These are phyloP conservation scores for Porites lobata DNA, from an alignment of 92 coral and sea anemone species.

Conservation along the genomic window DNA sequence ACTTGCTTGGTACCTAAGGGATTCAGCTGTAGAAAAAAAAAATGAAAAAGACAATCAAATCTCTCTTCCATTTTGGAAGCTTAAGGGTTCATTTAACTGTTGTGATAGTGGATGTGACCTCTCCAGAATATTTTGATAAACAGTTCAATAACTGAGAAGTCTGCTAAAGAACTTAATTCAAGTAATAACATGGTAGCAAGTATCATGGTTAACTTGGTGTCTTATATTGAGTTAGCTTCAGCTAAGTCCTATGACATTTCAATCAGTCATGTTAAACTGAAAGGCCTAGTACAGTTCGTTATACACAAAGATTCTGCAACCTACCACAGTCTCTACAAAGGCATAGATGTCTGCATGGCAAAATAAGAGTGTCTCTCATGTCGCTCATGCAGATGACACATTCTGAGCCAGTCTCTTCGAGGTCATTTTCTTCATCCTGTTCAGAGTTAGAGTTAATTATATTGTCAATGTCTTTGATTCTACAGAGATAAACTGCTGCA, in stretches of 20 bases:
- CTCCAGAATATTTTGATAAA: too few species aligned
- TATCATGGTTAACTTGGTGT: too few species aligned
- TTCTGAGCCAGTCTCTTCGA: slow-evolving; percentile 88
- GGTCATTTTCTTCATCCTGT: slow-evolving; percentile 79
- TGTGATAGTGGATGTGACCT: too few species aligned
- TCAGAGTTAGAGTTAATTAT: not conserved
- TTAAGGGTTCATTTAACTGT: too few species aligned
- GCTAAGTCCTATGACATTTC: too few species aligned
- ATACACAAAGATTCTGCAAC: slow-evolving; percentile 20
- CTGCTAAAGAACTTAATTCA: too few species aligned
- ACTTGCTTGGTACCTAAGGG: slow-evolving; percentile 89
- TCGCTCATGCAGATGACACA: slow-evolving; percentile 98
- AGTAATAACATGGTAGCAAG: too few species aligned
- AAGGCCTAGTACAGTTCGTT: too few species aligned
- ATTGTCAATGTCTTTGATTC: not conserved
- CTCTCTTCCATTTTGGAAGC: not conserved
- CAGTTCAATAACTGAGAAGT: too few species aligned
- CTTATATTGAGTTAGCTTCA: too few species aligned
- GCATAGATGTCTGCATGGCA: slow-evolving; percentile 98
- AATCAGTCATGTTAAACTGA: too few species aligned
- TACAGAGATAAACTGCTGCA: not conserved
- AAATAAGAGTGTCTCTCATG: slow-evolving; percentile 92
- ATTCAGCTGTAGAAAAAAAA: slow-evolving; percentile 73
- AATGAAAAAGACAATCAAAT: not conserved
- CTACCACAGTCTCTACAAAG: slow-evolving; percentile 95